Conservation (phyloP, 2,797 vertebrate genomes). For the Leucoraja ocellata region DNA sequence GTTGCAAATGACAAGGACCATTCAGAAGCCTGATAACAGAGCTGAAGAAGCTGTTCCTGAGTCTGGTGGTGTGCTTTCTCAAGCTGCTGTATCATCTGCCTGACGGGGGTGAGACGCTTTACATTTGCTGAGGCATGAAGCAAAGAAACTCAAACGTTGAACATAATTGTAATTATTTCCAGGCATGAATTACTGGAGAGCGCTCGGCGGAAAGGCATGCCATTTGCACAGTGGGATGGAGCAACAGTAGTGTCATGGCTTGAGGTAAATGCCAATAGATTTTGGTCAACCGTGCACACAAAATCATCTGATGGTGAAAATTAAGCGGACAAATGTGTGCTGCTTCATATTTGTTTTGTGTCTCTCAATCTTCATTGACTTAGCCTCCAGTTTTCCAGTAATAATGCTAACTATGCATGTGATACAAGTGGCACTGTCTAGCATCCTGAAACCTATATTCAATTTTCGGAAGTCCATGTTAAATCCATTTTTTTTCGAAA, state of each 20-base stretch:
- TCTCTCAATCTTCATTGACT: background rate
- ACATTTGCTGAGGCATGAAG: background rate
- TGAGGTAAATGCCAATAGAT: slow-evolving; percentile 64
- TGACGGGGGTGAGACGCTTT: background rate
- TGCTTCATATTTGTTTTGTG: background rate
- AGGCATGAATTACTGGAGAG: slow-evolving; percentile 92
- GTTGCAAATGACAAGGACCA: too few species aligned
- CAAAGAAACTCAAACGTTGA: background rate
- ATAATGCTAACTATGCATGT: background rate
- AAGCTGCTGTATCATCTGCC: too few species aligned
- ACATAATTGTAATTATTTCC: slow-evolving; percentile 16
- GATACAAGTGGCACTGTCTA: background rate
- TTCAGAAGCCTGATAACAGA: too few species aligned
- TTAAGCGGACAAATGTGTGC: too few species aligned
- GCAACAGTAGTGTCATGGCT: slow-evolving; percentile 93
- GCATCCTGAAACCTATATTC: background rate
- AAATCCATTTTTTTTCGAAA: background rate
- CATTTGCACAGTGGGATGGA: slow-evolving; percentile 93
- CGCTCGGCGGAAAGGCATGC: slow-evolving; percentile 80
- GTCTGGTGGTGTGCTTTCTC: too few species aligned
- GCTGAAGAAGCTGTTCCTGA: too few species aligned
- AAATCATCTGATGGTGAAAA: background rate
- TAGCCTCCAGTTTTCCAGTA: background rate
- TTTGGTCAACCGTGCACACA: background rate
- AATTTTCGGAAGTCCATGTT: too few species aligned